Evolutionary conservation across 2,113 vertebrate genomes (phyloP), one percentile per base, ranked within the genome.

Genomic region (Campylorhamphus procurvoides): DNA sequence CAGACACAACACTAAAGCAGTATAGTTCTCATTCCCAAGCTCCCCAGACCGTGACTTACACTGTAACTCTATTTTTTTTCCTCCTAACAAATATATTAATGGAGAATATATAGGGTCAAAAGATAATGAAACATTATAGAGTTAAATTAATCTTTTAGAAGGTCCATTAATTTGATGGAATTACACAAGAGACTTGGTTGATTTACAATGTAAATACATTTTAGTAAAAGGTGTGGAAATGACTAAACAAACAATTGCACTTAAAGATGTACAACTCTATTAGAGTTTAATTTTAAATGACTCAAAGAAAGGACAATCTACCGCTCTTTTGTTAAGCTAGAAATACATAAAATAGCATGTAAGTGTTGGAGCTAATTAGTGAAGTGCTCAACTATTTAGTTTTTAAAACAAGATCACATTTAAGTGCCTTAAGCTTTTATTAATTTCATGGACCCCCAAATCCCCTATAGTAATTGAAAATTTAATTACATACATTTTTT

Each of bases 351-450:
- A 95, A 94, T 68, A 42, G 68, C 53, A 28, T 94, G 0, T 87
- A 87, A 95, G 22, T 90, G 67, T 94, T 95, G 50, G 31, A 92
- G 81, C 47, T 97, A 97, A 97, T 97, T 97, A 97, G 96, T 93
- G 89, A 97, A 92, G 62, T 85, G 60, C 89, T 90, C 94, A 87
- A 94, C 50, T 96, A 19, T 94, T 95, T 89, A 83, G 90, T 87
- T 97, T 97, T 97, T 96, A 93, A 97, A 97, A 97, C 78, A 94
- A 97, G 84, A 97, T 96, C 67, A 89, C 7, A 50, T 94, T 96
- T 98, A 97, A 97, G 92, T 97, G 97, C 94, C 96, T 96, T 97
- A 89, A 96, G 96, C 81, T 98, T 97, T 98, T 98, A 98, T 97
- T 98, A 98, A 98, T 98, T 96, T 95, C 80, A 49, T 46, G 40